These are phyloP conservation scores for Pseudomyrmex concolor DNA, from an alignment of 1,140 invertebrate species.

Conservation along the genomic window DNA sequence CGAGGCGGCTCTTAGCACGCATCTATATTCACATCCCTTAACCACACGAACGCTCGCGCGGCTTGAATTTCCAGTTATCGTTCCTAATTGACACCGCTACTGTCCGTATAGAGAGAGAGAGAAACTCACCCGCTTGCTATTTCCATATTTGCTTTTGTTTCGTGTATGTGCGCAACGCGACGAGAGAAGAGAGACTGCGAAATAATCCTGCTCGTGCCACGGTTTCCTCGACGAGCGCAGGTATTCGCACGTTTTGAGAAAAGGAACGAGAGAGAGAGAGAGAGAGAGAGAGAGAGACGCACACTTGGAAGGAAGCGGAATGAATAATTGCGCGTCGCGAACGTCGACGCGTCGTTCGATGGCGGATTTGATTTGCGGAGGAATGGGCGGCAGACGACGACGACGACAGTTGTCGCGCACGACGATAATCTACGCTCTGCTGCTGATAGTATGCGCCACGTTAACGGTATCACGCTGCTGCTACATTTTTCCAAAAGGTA, in stretches of 20 bases:
- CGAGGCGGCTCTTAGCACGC: too few relatives aligned
- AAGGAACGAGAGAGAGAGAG: background rate
- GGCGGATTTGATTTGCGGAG: slow-evolving; percentile 66
- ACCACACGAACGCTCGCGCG: slow-evolving; percentile 13
- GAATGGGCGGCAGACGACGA: slow-evolving; percentile 20
- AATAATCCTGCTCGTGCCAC: slow-evolving; percentile 23
- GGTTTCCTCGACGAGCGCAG: background rate
- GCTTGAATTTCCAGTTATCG: slow-evolving; percentile 50
- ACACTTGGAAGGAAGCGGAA: slow-evolving; percentile 15
- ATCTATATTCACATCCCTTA: background rate
- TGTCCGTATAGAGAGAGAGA: background rate
- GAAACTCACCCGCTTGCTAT: slow-evolving; percentile 5
- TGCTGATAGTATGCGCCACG: slow-evolving; percentile 70
- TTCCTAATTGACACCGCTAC: slow-evolving; percentile 52
- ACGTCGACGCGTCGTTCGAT: slow-evolving; percentile 42
- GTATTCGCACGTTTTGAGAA: slow-evolving; percentile 6
- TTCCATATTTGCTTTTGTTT: slow-evolving; percentile 27
- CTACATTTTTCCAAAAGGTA: slow-evolving; percentile 84
- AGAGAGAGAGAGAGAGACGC: background rate
- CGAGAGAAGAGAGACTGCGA: background rate
- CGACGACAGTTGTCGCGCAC: slow-evolving; percentile 45
- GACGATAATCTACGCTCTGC: slow-evolving; percentile 68
- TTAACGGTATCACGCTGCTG: slow-evolving; percentile 76
- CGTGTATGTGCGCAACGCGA: background rate
- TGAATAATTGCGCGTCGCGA: slow-evolving; percentile 41